Percentiles rank a stretch among this genome's conserved stretches.
phyloP scores from a whole-genome alignment of 37 sponge, comb jelly and placozoan genomes.

The Ianthella basta region DNA sequence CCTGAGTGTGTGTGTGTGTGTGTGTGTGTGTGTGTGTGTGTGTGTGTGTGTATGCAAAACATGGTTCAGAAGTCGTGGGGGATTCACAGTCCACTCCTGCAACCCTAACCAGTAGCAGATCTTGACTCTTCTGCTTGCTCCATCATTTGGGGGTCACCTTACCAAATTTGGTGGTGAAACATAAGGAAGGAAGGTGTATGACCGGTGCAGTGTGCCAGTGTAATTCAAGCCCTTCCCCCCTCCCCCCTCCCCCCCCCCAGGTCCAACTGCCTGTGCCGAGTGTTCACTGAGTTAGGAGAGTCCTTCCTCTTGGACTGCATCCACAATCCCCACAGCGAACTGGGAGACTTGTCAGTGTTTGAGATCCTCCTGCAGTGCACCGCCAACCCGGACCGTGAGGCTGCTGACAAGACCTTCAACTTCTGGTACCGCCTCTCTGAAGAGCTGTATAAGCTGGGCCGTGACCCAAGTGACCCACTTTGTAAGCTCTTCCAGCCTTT shows the following conservation, averaged over 20 bases:
- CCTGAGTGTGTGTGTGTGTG: neutral
- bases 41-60: neutral
- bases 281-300: constrained; percentile 87
- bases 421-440: constrained; percentile 87
- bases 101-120: no score
- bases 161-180: no score
- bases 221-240: neutral
- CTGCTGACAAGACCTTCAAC: constrained; percentile 84
- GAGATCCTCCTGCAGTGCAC: constrained; percentile 63
- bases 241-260: constrained; percentile 15
- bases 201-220: neutral
- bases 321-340: constrained; percentile 53
- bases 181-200: no score
- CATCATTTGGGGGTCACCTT: no score
- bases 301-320: constrained; percentile 62
- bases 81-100: no score
- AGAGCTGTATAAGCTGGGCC: constrained; percentile 36
- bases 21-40: constrained; percentile 23
- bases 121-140: no score
- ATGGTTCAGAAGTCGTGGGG: neutral
- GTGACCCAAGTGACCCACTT: constrained; percentile 53
- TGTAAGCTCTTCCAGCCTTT: constrained; percentile 56
- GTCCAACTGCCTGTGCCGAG: constrained; percentile 66
- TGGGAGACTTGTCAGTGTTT: constrained; percentile 62
- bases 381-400: constrained; percentile 61